Conservation (phyloP, 2,888 invertebrate genomes). For the Lepas anatifera region DNA sequence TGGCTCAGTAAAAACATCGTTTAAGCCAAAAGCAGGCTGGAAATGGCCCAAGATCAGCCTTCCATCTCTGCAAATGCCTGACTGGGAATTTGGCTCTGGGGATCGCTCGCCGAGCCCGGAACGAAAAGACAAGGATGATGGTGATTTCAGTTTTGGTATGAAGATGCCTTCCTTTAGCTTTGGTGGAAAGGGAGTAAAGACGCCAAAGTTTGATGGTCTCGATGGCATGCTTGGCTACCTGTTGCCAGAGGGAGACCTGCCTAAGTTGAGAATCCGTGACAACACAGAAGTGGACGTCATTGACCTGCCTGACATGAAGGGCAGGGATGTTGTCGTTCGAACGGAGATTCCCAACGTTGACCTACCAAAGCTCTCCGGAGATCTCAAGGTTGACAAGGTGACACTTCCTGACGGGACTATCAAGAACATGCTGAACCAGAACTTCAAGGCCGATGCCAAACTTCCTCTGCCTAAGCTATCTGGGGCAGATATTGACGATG, state of each 20-base stretch:
- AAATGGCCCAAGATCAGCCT: background rate
- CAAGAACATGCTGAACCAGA: background rate
- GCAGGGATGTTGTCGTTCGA: background rate
- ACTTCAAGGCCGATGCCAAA: background rate
- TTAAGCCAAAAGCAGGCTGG: background rate
- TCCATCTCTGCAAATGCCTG: background rate
- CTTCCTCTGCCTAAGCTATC: background rate
- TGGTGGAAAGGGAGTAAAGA: background rate
- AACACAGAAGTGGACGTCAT: background rate
- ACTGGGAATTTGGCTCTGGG: background rate
- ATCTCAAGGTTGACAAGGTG: background rate
- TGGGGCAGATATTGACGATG: background rate
- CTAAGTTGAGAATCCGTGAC: background rate
- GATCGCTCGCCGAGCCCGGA: background rate
- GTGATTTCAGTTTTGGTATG: background rate
- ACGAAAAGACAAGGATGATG: background rate
- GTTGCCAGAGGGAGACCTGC: background rate
- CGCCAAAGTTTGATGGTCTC: background rate
- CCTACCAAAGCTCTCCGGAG: background rate
- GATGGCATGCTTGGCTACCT: background rate
- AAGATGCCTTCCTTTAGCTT: background rate
- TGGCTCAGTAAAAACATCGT: background rate
- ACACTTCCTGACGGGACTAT: background rate
- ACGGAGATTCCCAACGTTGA: background rate
- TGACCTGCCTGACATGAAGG: background rate